Evolutionary conservation across 1,140 invertebrate species (phyloP).

Genomic region (Saxidomus purpurata): DNA sequence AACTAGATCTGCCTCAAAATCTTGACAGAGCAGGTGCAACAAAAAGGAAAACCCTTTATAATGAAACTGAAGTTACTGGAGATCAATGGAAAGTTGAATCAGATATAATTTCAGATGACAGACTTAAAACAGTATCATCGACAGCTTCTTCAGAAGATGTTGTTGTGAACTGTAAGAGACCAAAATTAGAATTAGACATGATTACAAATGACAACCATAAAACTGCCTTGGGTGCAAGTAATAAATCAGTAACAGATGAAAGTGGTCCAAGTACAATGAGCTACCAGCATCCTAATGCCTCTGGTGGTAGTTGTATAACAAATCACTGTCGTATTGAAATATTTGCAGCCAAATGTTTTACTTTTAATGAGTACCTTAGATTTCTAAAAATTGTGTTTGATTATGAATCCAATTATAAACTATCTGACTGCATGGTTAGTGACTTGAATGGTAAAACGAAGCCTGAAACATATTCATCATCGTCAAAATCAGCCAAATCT

Average conservation of each 20-base stretch:
- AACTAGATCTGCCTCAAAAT: too few species aligned
- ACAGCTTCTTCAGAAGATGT: neutral
- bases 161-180: too few species aligned
- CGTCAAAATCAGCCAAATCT: neutral
- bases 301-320: neutral
- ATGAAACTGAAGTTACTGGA: neutral
- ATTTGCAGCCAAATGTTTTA: neutral
- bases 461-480: neutral
- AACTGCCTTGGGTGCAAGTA: too few species aligned
- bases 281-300: neutral
- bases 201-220: too few species aligned
- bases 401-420: neutral
- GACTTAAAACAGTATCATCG: neutral
- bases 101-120: neutral
- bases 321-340: conserved; percentile 6
- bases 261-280: neutral
- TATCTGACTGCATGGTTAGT: neutral
- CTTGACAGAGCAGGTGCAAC: neutral
- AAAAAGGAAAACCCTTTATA: neutral
- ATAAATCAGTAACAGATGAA: too few species aligned
- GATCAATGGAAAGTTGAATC: neutral
- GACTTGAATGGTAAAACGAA: neutral
- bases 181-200: neutral
- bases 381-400: neutral
- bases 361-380: neutral